Evolutionary conservation across 2,888 invertebrate genomes (phyloP).

Genomic region (Lasioglossum calceatum): DNA sequence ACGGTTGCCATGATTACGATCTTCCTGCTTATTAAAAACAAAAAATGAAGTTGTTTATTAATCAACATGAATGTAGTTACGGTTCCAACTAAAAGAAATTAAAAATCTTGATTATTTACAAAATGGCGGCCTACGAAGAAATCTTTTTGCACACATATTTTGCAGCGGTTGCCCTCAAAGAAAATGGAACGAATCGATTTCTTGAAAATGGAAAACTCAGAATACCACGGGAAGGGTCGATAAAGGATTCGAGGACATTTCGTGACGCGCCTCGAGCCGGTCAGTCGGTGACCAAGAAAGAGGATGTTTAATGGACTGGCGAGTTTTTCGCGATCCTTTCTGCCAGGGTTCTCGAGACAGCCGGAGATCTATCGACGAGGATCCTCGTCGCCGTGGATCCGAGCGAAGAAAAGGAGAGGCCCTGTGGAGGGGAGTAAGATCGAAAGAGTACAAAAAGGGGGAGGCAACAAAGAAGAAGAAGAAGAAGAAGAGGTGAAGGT

Average conservation of each 20-base stretch:
- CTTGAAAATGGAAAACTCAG: background rate
- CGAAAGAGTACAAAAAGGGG: constrained; percentile 44
- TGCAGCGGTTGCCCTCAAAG: too few species aligned
- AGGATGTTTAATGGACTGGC: constrained; percentile 35
- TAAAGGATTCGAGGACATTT: background rate
- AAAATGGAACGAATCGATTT: background rate
- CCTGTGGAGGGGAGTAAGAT: background rate
- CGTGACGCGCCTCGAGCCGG: constrained; percentile 14
- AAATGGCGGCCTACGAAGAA: too few species aligned
- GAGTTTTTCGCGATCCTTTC: constrained; percentile 53
- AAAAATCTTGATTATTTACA: too few species aligned
- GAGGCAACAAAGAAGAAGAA: constrained; percentile 55
- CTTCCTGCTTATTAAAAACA: too few species aligned
- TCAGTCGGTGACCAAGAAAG: background rate
- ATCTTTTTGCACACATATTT: too few species aligned
- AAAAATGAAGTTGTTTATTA: too few species aligned
- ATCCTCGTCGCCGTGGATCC: constrained; percentile 57
- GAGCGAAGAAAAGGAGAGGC: constrained; percentile 46
- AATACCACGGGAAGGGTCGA: background rate
- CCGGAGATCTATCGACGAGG: constrained; percentile 67
- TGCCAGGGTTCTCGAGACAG: constrained; percentile 51
- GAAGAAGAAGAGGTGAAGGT: constrained; percentile 46
- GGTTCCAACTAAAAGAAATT: too few species aligned
- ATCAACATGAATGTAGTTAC: too few species aligned
- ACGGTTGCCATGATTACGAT: too few species aligned